Evolutionary conservation across 2,888 invertebrate genomes (phyloP).

Genomic region (Sphinx pinastri): DNA sequence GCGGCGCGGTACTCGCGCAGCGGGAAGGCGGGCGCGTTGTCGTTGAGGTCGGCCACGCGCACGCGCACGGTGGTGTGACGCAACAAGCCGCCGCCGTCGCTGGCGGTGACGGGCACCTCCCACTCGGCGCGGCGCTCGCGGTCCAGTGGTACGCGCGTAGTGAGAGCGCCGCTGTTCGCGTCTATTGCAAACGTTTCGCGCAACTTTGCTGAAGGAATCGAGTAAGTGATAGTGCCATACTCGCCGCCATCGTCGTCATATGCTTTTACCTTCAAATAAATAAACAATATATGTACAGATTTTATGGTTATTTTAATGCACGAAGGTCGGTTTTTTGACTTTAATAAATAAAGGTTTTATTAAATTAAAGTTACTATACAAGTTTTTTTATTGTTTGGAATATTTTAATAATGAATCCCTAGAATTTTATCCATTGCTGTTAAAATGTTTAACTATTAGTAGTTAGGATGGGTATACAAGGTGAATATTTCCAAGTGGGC

Average conservation of each 20-base stretch:
- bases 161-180: conserved; percentile 87
- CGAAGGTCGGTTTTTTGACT: too few relatives aligned
- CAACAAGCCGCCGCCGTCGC: conserved; percentile 91
- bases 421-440: too few relatives aligned
- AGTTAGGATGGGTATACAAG: too few relatives aligned
- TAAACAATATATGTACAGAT: too few relatives aligned
- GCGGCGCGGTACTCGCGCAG: conserved; percentile 91
- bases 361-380: too few relatives aligned
- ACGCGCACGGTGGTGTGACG: conserved; percentile 91
- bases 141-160: conserved; percentile 88
- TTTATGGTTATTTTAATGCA: too few relatives aligned
- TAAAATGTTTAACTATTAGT: too few relatives aligned
- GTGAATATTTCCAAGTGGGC: too few relatives aligned
- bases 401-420: too few relatives aligned
- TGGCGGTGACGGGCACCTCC: conserved; percentile 90
- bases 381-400: too few relatives aligned
- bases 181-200: conserved; percentile 90
- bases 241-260: conserved; percentile 92
- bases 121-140: conserved; percentile 86
- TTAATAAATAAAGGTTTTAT: too few relatives aligned
- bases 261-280: conserved; percentile 86
- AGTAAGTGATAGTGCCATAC: conserved; percentile 89
- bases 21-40: conserved; percentile 91
- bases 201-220: conserved; percentile 89
- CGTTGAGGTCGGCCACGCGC: conserved; percentile 92